phyloP scores from a whole-genome alignment of 2,888 invertebrate genomes.

The Agrotis clavis region DNA sequence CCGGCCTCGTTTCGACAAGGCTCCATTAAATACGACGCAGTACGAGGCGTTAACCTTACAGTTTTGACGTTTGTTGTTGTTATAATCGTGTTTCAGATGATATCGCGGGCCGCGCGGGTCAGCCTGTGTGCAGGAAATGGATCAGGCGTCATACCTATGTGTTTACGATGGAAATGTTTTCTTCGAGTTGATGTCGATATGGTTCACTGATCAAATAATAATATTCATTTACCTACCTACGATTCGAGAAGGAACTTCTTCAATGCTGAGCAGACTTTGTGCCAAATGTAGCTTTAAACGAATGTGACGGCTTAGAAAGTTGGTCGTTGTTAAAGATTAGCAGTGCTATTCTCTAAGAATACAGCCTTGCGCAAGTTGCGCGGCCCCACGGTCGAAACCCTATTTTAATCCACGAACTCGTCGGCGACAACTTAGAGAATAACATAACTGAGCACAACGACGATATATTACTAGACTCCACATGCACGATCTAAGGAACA shows the following conservation, averaged over 20 bases:
- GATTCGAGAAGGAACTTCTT: neutral
- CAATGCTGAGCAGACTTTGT: neutral
- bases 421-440: too few species aligned
- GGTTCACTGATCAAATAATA: slow-evolving; percentile 13
- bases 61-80: slow-evolving; percentile 65
- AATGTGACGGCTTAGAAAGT: neutral
- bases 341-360: too few species aligned
- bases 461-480: too few species aligned
- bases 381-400: too few species aligned
- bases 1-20: slow-evolving; percentile 82
- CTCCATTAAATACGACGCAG: slow-evolving; percentile 82
- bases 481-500: too few species aligned
- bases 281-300: neutral
- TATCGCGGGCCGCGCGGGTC: slow-evolving; percentile 60
- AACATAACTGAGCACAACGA: too few species aligned
- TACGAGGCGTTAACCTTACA: slow-evolving; percentile 76
- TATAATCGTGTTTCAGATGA: slow-evolving; percentile 62
- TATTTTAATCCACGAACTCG: too few species aligned
- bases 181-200: slow-evolving; percentile 14
- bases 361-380: too few species aligned
- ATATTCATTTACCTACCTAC: neutral
- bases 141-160: slow-evolving; percentile 54
- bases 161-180: slow-evolving; percentile 51
- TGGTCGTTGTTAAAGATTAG: neutral
- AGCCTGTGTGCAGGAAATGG: slow-evolving; percentile 59